These are phyloP conservation scores for Drosophila insularis DNA, from an alignment of 1,140 invertebrate species.

Conservation along the genomic window DNA sequence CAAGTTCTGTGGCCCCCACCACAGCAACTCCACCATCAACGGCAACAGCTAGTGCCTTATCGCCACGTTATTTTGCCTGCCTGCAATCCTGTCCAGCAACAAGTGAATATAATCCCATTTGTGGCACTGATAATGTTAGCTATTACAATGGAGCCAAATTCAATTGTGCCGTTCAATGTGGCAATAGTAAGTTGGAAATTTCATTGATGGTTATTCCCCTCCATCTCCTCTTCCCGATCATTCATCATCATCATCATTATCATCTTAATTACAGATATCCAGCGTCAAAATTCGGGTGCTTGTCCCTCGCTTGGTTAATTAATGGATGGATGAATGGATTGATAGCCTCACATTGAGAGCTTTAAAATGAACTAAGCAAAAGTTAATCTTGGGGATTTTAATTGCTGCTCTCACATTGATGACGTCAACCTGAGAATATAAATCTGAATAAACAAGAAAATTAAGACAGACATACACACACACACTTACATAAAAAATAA, in stretches of 20 bases:
- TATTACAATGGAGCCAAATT: constrained; percentile 86
- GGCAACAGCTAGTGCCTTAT: constrained; percentile 16
- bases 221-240: no score
- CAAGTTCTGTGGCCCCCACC: constrained; percentile 32
- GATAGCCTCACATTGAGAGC: not conserved
- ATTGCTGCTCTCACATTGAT: not conserved
- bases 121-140: constrained; percentile 86
- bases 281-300: constrained; percentile 11
- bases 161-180: constrained; percentile 85
- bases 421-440: not conserved
- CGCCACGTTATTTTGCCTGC: constrained; percentile 56
- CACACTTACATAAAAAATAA: not conserved
- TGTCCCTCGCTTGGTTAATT: constrained; percentile 13
- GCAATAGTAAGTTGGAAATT: constrained; percentile 82
- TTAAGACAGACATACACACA: not conserved
- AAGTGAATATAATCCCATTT: constrained; percentile 88
- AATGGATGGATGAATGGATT: not conserved
- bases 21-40: constrained; percentile 11
- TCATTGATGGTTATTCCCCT: not conserved
- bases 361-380: not conserved
- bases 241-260: no score
- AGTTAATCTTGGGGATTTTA: not conserved
- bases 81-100: constrained; percentile 81
- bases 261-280: constrained; percentile 12
- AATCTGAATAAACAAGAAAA: constrained; percentile 3